Conservation (phyloP, 2,797 vertebrate species). For the Bovichtus variegatus region DNA sequence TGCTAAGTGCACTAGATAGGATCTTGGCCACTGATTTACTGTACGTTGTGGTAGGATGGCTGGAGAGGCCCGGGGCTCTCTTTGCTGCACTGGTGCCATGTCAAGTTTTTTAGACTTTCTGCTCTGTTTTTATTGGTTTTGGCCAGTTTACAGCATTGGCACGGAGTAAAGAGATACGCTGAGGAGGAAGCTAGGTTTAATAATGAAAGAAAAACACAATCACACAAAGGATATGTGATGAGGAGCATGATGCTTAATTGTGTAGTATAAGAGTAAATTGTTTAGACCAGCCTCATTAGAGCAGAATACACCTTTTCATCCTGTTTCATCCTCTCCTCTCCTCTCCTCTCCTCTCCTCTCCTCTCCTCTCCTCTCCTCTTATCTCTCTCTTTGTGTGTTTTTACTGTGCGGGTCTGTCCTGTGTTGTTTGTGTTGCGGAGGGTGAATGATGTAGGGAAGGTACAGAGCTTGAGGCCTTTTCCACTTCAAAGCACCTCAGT, state of each 20-base stretch:
- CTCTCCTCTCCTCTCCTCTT: constrained; percentile 7
- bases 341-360: neutral
- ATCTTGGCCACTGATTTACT: constrained; percentile 67
- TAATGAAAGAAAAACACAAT: constrained; percentile 17
- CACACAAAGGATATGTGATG: constrained; percentile 34
- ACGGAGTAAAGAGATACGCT: constrained; percentile 26
- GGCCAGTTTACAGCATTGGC: constrained; percentile 32
- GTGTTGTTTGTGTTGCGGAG: constrained; percentile 75
- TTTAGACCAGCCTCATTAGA: constrained; percentile 43
- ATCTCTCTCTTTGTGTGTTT: constrained; percentile 16
- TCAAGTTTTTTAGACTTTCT: constrained; percentile 56
- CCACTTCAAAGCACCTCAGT: constrained; percentile 80
- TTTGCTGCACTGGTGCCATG: constrained; percentile 53
- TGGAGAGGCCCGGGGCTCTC: constrained; percentile 51
- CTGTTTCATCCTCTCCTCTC: neutral
- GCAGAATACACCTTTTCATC: constrained; percentile 45
- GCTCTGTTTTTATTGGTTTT: constrained; percentile 38
- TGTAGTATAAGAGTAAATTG: constrained; percentile 27
- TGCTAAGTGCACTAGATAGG: constrained; percentile 70
- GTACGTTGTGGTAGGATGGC: constrained; percentile 57
- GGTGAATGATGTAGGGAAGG: constrained; percentile 83
- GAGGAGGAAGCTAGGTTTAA: constrained; percentile 15
- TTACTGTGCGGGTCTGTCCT: constrained; percentile 46
- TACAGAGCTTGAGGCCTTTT: constrained; percentile 81
- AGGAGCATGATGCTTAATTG: constrained; percentile 19